Conservation (phyloP, 1,140 invertebrate species). For the honey bee (Apis mellifera) region Amel_HAv3.1 CM009941.2:15432001-15432500, state of each 20-base stretch:
- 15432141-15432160: slow-evolving; percentile 91
- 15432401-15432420: slow-evolving; percentile 86
- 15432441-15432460: slow-evolving; percentile 92
- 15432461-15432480: slow-evolving; percentile 86
- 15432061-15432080: slow-evolving; percentile 90
- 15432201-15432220: slow-evolving; percentile 90
- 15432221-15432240: slow-evolving; percentile 89
- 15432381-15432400: slow-evolving; percentile 89
- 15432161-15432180: slow-evolving; percentile 90
- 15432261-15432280: slow-evolving; percentile 86
- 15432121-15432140: slow-evolving; percentile 88
- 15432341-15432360: slow-evolving; percentile 89
- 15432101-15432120: slow-evolving; percentile 82
- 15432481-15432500: slow-evolving; percentile 87
- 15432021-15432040: slow-evolving; percentile 79
- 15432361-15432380: slow-evolving; percentile 88
- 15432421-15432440: slow-evolving; percentile 92
- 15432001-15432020: slow-evolving; percentile 68
- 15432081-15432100: slow-evolving; percentile 87
- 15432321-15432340: slow-evolving; percentile 89
- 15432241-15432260: slow-evolving; percentile 91
- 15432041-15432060: slow-evolving; percentile 85
- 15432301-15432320: slow-evolving; percentile 76
- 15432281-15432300: slow-evolving; percentile 82
- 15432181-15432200: slow-evolving; percentile 90